Percentiles rank a stretch among this genome's conserved stretches.
These are phyloP conservation scores for Gymnocheta viridis DNA, from an alignment of 2,888 invertebrate species.

Conservation along the genomic window DNA sequence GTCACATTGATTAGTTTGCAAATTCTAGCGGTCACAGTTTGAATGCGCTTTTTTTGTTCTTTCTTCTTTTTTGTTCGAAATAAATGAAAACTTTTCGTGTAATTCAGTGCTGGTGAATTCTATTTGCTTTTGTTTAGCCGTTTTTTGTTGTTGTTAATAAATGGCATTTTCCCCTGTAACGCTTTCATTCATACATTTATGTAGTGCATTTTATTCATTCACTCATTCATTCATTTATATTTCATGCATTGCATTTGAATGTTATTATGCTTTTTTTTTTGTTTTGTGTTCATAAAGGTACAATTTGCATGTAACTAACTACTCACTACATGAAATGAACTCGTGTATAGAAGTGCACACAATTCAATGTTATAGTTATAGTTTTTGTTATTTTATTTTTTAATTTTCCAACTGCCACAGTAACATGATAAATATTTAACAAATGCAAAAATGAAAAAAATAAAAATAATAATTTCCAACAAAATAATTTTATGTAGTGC, in stretches of 20 bases:
- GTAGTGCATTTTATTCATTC: slow-evolving; percentile 8
- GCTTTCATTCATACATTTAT: slow-evolving; percentile 45
- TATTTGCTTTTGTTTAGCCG: background rate
- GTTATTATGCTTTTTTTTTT: background rate
- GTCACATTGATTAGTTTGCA: slow-evolving; percentile 64
- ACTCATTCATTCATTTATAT: slow-evolving; percentile 32
- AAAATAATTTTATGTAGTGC: slow-evolving; percentile 27
- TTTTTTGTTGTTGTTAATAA: slow-evolving; percentile 28
- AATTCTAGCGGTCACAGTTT: slow-evolving; percentile 64
- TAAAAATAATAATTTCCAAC: background rate
- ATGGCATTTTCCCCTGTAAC: slow-evolving; percentile 51
- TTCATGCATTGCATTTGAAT: slow-evolving; percentile 24
- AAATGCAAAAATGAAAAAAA: slow-evolving; percentile 32
- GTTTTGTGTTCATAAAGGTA: slow-evolving; percentile 1
- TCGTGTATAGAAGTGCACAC: slow-evolving; percentile 30
- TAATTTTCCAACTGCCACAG: slow-evolving; percentile 39
- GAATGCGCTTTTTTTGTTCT: slow-evolving; percentile 46
- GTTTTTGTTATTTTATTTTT: slow-evolving; percentile 6
- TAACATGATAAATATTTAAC: slow-evolving; percentile 63
- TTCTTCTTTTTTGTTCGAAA: background rate
- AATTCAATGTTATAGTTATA: slow-evolving; percentile 63
- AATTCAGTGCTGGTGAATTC: background rate
- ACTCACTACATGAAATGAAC: slow-evolving; percentile 33
- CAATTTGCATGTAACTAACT: slow-evolving; percentile 11
- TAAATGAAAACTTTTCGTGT: slow-evolving; percentile 27